Conservation (phyloP, 37 sponge, comb jelly and placozoan species). For the Haliclona indistincta region DNA sequence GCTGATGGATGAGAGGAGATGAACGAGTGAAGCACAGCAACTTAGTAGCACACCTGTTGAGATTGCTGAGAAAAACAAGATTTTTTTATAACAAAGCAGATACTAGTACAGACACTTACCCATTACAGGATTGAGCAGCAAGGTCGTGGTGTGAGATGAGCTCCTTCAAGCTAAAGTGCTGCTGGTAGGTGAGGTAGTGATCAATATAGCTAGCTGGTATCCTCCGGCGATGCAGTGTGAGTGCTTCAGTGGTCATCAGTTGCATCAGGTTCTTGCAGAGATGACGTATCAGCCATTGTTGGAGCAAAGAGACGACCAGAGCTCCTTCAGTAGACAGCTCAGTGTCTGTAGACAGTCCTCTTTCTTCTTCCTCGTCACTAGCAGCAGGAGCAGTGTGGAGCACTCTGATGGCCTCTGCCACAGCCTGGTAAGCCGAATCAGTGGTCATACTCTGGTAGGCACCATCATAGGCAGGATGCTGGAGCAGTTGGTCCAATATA, state of each 20-base stretch:
- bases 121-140: slow-evolving; percentile 9
- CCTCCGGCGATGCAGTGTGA: slow-evolving; percentile 45
- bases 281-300: slow-evolving; percentile 65
- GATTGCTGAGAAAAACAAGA: background rate
- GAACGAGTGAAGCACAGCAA: slow-evolving; percentile 85
- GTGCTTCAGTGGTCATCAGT: slow-evolving; percentile 76
- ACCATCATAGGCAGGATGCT: slow-evolving; percentile 46
- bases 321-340: slow-evolving; percentile 23
- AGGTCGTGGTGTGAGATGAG: slow-evolving; percentile 35
- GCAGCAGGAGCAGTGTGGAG: slow-evolving; percentile 1
- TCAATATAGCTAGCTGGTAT: slow-evolving; percentile 62
- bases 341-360: background rate
- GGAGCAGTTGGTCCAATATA: slow-evolving; percentile 14
- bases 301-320: slow-evolving; percentile 42
- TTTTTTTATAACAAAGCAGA: background rate
- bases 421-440: slow-evolving; percentile 26
- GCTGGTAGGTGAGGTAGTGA: slow-evolving; percentile 75
- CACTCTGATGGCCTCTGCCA: slow-evolving; percentile 27
- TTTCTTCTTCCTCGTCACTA: background rate
- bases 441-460: slow-evolving; percentile 19
- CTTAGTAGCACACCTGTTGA: slow-evolving; percentile 47
- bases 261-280: slow-evolving; percentile 68
- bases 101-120: slow-evolving; percentile 6
- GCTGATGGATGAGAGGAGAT: slow-evolving; percentile 72
- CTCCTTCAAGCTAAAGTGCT: slow-evolving; percentile 80